Conservation (phyloP, 2,888 invertebrate genomes). For the Oxycera nigricornis region DNA sequence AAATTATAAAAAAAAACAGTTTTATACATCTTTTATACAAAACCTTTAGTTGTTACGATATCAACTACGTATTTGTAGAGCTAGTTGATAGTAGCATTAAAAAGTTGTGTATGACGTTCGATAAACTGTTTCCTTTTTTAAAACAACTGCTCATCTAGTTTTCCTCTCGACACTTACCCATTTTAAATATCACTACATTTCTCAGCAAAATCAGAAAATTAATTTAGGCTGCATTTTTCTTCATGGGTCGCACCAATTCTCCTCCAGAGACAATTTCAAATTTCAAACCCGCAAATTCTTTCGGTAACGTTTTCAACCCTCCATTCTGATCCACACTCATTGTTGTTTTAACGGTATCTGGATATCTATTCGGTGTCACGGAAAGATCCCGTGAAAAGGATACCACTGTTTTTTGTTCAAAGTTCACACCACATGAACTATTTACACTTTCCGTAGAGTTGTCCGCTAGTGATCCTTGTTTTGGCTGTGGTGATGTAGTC, state of each 20-base stretch:
- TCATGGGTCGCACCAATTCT: conserved; percentile 54
- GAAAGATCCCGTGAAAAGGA: conserved; percentile 58
- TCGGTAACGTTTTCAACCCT: conserved; percentile 44
- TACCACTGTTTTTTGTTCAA: conserved; percentile 56
- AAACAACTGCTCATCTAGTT: too few relatives aligned
- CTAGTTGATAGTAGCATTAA: too few relatives aligned
- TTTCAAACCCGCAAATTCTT: conserved; percentile 57
- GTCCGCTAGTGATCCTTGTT: background rate
- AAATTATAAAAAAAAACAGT: background rate
- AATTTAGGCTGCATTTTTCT: conserved; percentile 23
- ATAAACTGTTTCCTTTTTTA: too few relatives aligned
- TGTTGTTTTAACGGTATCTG: conserved; percentile 56
- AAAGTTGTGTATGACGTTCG: too few relatives aligned
- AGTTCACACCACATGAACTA: conserved; percentile 49
- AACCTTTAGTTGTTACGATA: too few relatives aligned
- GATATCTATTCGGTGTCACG: conserved; percentile 57
- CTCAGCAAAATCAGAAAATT: background rate
- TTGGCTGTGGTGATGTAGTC: background rate
- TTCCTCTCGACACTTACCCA: background rate
- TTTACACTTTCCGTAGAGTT: background rate
- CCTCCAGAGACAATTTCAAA: conserved; percentile 57
- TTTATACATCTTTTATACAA: too few relatives aligned
- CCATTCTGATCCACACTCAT: conserved; percentile 43
- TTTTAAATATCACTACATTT: background rate
- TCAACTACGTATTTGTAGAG: too few relatives aligned